phyloP scores from a whole-genome alignment of 2,888 invertebrate species.

The Drosophila koepferae region DNA sequence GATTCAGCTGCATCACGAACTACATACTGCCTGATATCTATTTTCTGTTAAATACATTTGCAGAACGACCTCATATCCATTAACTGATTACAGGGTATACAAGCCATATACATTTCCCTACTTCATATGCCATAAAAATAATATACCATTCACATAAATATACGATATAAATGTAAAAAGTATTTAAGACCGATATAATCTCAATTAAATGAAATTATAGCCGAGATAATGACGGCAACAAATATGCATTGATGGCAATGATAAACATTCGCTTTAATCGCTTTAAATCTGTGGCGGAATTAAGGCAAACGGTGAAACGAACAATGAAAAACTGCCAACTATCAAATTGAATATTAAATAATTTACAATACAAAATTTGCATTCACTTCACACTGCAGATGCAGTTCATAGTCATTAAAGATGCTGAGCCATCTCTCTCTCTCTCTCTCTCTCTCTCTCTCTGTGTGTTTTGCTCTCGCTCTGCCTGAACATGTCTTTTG shows the following conservation, averaged over 20 bases:
- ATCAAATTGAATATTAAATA: constrained; percentile 6
- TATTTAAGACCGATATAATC: constrained; percentile 43
- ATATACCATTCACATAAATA: neutral
- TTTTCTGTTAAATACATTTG: neutral
- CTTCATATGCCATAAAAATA: neutral
- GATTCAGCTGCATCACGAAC: neutral
- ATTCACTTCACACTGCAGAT: neutral
- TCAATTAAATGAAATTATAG: neutral
- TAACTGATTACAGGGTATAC: neutral
- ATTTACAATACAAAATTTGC: constrained; percentile 11
- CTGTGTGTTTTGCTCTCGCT: neutral
- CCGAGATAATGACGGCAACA: neutral
- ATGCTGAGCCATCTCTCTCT: constrained; percentile 15
- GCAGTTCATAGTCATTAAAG: constrained; percentile 14
- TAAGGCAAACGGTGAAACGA: neutral
- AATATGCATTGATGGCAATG: neutral
- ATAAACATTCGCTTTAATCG: constrained; percentile 1
- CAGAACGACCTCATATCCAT: neutral
- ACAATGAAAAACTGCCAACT: neutral
- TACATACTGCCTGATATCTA: neutral
- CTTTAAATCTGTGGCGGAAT: constrained; percentile 1
- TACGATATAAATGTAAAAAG: constrained; percentile 32
- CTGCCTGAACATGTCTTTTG: constrained; percentile 26
- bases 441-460: neutral
- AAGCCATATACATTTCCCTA: no score